Conservation (phyloP, 2,888 invertebrate genomes). For the Beris morrisii region DNA sequence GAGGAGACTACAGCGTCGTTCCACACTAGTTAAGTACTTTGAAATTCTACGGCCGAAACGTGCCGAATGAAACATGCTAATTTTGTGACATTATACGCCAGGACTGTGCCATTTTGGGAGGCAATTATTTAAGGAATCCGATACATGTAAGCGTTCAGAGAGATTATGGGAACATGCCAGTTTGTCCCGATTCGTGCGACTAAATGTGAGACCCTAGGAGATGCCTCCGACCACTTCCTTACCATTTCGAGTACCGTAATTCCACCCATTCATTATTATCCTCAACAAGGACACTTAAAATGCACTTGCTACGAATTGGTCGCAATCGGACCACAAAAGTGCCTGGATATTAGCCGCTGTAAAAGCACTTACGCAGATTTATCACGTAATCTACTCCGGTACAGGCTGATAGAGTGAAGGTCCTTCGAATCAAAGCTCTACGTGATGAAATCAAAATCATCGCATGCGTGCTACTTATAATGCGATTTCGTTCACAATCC, state of each 20-base stretch:
- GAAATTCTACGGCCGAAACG: slow-evolving; percentile 24
- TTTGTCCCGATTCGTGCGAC: too few relatives aligned
- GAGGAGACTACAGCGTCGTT: slow-evolving; percentile 3
- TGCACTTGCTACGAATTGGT: too few relatives aligned
- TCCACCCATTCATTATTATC: too few relatives aligned
- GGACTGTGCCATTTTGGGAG: slow-evolving; percentile 12
- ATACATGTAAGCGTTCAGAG: background rate
- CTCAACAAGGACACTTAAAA: too few relatives aligned
- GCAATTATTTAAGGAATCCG: slow-evolving; percentile 10
- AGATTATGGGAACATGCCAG: too few relatives aligned
- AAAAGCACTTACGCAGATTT: slow-evolving; percentile 25
- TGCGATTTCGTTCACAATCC: background rate
- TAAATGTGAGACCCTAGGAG: too few relatives aligned
- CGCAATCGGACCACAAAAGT: too few relatives aligned
- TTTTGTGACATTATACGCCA: slow-evolving; percentile 10
- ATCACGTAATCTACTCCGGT: slow-evolving; percentile 24
- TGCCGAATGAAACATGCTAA: slow-evolving; percentile 30
- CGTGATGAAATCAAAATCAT: slow-evolving; percentile 31
- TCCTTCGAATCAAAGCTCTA: slow-evolving; percentile 26
- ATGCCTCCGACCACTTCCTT: too few relatives aligned
- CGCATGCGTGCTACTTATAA: slow-evolving; percentile 8
- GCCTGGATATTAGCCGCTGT: too few relatives aligned
- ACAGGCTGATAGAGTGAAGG: slow-evolving; percentile 11
- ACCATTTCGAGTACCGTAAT: too few relatives aligned
- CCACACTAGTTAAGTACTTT: slow-evolving; percentile 8